phyloP scores from a whole-genome alignment of 2,113 vertebrate species.

The Varanus salvator region DNA sequence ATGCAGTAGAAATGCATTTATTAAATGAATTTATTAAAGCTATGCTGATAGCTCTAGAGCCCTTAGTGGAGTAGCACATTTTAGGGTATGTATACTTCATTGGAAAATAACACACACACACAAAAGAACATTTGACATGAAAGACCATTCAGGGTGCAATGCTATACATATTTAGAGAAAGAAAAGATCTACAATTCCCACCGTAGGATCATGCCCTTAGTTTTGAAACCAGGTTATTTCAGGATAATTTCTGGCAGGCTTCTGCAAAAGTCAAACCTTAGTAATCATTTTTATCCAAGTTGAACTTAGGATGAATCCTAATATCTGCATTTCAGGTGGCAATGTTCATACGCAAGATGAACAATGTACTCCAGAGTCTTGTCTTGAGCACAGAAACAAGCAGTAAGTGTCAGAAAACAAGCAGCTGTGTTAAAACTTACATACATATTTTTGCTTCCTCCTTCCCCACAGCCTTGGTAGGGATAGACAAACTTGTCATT shows the following conservation, averaged over 20 bases:
- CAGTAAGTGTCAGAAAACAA: background rate
- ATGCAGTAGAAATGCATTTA: background rate
- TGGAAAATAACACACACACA: background rate
- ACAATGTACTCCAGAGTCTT: background rate
- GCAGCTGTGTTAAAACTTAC: background rate
- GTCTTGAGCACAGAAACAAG: background rate
- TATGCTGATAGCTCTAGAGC: background rate
- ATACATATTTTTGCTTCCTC: background rate
- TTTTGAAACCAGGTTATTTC: background rate
- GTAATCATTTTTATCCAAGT: too few relatives aligned
- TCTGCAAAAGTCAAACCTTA: too few relatives aligned
- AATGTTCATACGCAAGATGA: background rate
- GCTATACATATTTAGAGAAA: too few relatives aligned
- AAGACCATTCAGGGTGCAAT: background rate
- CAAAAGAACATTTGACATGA: background rate
- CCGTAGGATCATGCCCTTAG: too few relatives aligned
- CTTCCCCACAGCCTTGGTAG: too few relatives aligned
- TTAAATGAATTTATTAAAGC: slow-evolving; percentile 5
- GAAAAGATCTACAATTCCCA: too few relatives aligned
- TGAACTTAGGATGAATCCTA: too few relatives aligned
- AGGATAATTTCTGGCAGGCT: background rate
- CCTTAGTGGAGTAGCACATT: background rate
- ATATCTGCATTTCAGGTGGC: background rate
- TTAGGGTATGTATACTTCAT: background rate
- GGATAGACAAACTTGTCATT: too few relatives aligned